phyloP scores from a whole-genome alignment of 2,888 invertebrate genomes.

The Tiliacea aurago region DNA sequence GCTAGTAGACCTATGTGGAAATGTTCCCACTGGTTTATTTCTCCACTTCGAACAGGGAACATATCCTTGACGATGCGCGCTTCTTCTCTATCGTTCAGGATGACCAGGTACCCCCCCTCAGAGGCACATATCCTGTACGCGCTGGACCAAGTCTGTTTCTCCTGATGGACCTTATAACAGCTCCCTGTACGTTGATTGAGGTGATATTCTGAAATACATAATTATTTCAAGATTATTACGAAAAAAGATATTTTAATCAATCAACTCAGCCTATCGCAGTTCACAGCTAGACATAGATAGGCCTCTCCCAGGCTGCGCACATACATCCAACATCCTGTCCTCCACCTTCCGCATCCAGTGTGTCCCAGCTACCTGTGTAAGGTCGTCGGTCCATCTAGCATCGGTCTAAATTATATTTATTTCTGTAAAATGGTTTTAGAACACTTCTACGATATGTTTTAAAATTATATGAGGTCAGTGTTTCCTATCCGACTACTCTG shows the following conservation, averaged over 20 bases:
- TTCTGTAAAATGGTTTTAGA: too few species aligned
- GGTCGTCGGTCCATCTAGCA: not conserved
- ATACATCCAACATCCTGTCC: not conserved
- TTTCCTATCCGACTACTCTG: not conserved
- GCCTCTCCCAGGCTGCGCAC: not conserved
- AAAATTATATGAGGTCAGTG: not conserved
- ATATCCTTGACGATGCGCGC: conserved; percentile 27
- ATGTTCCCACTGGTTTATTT: not conserved
- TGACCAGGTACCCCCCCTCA: conserved; percentile 45
- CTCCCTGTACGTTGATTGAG: conserved; percentile 30
- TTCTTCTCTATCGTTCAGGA: conserved; percentile 42
- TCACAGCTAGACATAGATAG: not conserved
- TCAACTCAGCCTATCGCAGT: not conserved
- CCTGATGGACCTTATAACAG: conserved; percentile 42
- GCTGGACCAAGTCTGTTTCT: conserved; percentile 10
- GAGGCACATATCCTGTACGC: conserved; percentile 37
- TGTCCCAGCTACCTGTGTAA: not conserved
- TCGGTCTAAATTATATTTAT: not conserved
- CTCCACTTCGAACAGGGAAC: conserved; percentile 24
- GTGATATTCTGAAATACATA: conserved; percentile 37
- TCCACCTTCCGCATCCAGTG: not conserved
- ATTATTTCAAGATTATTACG: not conserved
- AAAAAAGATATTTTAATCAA: not conserved
- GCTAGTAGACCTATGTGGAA: conserved; percentile 24
- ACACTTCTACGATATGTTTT: too few species aligned